A percentile compares a stretch with the other conserved stretches of the same genome.
These are phyloP conservation scores for Numenius arquata DNA, from an alignment of 2,113 vertebrate species.

Conservation along the genomic window DNA sequence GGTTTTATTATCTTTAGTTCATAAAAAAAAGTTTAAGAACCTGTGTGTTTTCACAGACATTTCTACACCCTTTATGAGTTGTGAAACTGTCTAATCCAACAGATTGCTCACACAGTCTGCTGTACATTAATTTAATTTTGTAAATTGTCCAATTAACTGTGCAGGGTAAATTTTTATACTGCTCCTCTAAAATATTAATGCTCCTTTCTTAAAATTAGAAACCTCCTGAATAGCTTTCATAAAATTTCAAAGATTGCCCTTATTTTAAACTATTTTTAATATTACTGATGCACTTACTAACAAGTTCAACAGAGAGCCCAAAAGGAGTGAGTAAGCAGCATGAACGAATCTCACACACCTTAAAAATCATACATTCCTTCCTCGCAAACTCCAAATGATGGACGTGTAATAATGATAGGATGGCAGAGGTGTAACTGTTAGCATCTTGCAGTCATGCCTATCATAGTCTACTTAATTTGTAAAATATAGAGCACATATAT, in stretches of 20 bases:
- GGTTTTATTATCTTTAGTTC: background rate
- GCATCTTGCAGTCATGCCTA: background rate
- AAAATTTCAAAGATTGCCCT: background rate
- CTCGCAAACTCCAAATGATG: background rate
- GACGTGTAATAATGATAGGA: background rate
- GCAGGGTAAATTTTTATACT: background rate
- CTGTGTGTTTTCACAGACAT: background rate
- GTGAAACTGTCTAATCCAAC: background rate
- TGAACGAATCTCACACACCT: background rate
- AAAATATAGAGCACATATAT: background rate
- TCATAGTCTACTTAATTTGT: background rate
- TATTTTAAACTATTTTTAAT: background rate
- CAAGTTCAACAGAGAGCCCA: background rate
- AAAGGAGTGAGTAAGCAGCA: background rate
- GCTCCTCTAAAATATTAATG: background rate
- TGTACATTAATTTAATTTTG: background rate
- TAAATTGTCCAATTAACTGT: background rate
- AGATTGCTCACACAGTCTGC: background rate
- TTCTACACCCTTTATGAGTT: background rate
- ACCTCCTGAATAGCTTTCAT: background rate
- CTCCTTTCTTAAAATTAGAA: background rate
- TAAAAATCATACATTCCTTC: background rate
- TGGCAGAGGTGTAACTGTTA: background rate
- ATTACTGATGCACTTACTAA: background rate
- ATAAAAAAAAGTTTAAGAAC: background rate